Base-by-base conservation (phyloP, 1,140 invertebrate genomes). In the Drosophila punjabiensis region DNA sequence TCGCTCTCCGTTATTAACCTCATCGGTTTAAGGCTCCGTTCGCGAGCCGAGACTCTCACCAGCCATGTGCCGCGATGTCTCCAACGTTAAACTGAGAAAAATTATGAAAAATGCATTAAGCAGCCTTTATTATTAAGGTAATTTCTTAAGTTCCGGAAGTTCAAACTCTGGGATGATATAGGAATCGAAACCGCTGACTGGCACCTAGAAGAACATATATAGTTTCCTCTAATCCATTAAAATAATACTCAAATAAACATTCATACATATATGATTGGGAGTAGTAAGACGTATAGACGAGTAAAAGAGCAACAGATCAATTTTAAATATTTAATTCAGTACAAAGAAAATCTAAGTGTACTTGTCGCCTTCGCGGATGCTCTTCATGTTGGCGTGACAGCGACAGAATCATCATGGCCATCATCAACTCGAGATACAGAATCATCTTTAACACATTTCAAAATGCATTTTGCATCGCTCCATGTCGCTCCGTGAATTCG, bases 381-480 rank as follows among this genome's bases (percentile, higher is more conserved):
- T 77, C 65, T 66, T 82, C 58, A 48, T 60, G 60, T 64, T 61
- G 47, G 24, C 56, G 33, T 50, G 55, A 41, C 79, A 52, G 53
- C 50, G 48, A 53, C 77, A 71, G 59, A 67, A 43, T 75, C 66
- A 73, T 80, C 64, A 74, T 79, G 63, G 35, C 30, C 35, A 58
- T 71, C 75, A 87, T 64, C 79, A 86, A 63, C 33, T 32, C 58
- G 52, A 64, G 61, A 67, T 67, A 47, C 50, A 47, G n/a, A 69
- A 65, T 33, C 66, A 69, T 60, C 61, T 39, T 24, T 59, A 63
- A 30, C 62, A 64, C 70, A 81, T 69, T 75, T 82, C 82, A 90
- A 68, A 85, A 79, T 89, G 86, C 68, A 69, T 82, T 89, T 90
- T 82, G 81, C 82, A 79, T 62, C 78, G 74, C 79, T 67, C 71